phyloP scores from a whole-genome alignment of 2,113 vertebrate species.

The Limnothrissa miodon region DNA sequence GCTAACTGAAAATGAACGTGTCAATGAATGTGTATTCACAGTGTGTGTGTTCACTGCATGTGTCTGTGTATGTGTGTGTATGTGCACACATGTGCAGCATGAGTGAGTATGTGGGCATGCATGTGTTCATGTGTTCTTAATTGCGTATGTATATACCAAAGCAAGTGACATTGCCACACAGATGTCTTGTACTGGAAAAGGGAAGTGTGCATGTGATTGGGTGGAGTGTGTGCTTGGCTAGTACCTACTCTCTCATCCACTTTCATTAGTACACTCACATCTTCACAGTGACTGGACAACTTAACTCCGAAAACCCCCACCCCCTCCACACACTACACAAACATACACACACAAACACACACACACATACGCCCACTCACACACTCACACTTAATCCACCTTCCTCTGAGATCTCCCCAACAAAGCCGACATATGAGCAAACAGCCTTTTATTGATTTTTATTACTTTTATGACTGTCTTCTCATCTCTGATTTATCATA shows the following conservation, averaged over 20 bases:
- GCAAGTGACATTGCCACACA: not conserved
- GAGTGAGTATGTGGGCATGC: not conserved
- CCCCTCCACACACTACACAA: too few relatives aligned
- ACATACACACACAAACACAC: not conserved
- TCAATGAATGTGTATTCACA: not conserved
- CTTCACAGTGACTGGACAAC: not conserved
- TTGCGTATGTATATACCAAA: not conserved
- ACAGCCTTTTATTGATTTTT: conserved; percentile 38
- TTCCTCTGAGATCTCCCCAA: not conserved
- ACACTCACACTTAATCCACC: not conserved
- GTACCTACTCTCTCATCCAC: not conserved
- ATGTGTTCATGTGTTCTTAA: not conserved
- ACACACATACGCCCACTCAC: not conserved
- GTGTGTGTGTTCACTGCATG: conserved; percentile 8
- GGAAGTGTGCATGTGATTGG: not conserved
- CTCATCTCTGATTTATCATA: conserved; percentile 33
- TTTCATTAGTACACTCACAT: not conserved
- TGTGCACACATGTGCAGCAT: too few relatives aligned
- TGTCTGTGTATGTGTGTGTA: not conserved
- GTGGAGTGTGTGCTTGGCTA: not conserved
- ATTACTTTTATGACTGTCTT: conserved; percentile 30
- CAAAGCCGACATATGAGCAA: not conserved
- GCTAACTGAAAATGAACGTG: not conserved
- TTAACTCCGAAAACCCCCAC: too few relatives aligned
- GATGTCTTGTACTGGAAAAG: not conserved